Percentiles rank a stretch among this genome's conserved stretches.
These are phyloP conservation scores for Spinibarbus caldwelli DNA, from an alignment of 2,797 vertebrate genomes.

Conservation along the genomic window DNA sequence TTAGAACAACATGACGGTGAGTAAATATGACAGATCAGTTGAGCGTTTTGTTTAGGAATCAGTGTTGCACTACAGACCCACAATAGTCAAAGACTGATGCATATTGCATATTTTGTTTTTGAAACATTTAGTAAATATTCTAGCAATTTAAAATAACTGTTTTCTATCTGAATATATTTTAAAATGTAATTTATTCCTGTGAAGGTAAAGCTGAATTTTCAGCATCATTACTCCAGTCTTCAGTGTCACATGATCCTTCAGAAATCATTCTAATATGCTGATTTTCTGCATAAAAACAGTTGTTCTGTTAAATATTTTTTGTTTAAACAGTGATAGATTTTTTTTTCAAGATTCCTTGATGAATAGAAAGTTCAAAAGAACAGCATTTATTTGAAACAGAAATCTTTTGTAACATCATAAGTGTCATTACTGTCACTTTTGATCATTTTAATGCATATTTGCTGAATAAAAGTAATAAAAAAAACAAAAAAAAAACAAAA, in stretches of 20 bases:
- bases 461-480: background rate
- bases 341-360: too few species aligned
- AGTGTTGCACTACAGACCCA: background rate
- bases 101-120: background rate
- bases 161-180: background rate
- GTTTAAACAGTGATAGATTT: background rate
- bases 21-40: background rate
- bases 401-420: background rate
- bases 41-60: background rate
- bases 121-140: background rate
- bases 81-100: background rate
- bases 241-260: background rate
- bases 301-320: background rate
- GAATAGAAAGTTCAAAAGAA: background rate
- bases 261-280: background rate
- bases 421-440: background rate
- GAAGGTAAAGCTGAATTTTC: background rate
- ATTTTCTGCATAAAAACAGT: background rate
- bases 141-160: background rate
- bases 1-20: background rate
- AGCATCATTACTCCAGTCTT: background rate
- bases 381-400: background rate
- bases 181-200: background rate
- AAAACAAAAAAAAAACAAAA: background rate
- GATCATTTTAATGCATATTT: background rate